Evolutionary conservation across 37 sponge, comb jelly and placozoan genomes (phyloP), one percentile per base, ranked within the genome.

Genomic region (Tethya wilhelma): DNA sequence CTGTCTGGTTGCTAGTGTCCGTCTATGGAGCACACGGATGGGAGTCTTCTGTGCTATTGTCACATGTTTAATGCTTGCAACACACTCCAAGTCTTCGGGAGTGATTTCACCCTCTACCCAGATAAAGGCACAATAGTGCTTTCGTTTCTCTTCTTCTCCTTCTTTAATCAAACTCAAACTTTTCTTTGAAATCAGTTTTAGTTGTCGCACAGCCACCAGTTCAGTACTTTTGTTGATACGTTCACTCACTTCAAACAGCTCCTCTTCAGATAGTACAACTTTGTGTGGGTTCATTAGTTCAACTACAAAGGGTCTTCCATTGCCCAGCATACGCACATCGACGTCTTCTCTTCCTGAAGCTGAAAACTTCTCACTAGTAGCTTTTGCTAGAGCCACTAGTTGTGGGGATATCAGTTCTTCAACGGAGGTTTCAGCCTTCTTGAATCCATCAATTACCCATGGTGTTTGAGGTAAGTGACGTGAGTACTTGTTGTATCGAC

Each of bases 271-370:
- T 3, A 78, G 23, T 4, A 37, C 55, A 3, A 83, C 63, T 4
- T 80, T 60, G 29, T 56, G 78, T 2, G 98, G 98, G 53, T 97
- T 87, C 43, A 86, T 31, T 4, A 97, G 70, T 63, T 94, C 95
- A 8, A 92, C 56, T 30, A 89, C 33, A 77, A 97, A 97, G 34
- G 98, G 98, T 9, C 98, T 69, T 1, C 98, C 99, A 44, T 55
- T 53, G 0, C 99, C 97, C 43, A 98, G 77, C 99, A 98, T 98
- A 25, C 93, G 73, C n/a, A 98, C 99, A 69, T 98, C 99, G 28
- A 91, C 82, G 72, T 98, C 99, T 56, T 98, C 99, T 53, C 99
- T 71, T 31, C 99, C 99, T 71, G 97, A 92, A 0, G 98, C 82
- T 22, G 90, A 92, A 64, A 97, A 91, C 59, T 76, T 91, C 6